Evolutionary conservation across 2,888 invertebrate genomes (phyloP).

Genomic region (Aphodius granarius): DNA sequence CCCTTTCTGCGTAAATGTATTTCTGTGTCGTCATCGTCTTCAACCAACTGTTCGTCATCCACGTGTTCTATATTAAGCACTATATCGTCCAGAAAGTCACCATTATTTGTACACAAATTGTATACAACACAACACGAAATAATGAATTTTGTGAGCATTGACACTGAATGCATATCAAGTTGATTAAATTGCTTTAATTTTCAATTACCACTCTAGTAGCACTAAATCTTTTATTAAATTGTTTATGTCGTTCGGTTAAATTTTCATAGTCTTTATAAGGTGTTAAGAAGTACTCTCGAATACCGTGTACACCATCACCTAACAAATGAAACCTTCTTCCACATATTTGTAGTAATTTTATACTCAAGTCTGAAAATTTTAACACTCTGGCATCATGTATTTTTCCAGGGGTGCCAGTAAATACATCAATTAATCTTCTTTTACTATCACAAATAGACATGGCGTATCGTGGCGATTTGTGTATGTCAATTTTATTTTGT

Average conservation of each 20-base stretch:
- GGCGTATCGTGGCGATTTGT: slow-evolving; percentile 42
- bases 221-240: slow-evolving; percentile 39
- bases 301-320: slow-evolving; percentile 40
- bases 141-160: slow-evolving; percentile 35
- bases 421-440: no score
- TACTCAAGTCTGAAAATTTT: slow-evolving; percentile 33
- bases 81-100: slow-evolving; percentile 29
- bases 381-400: slow-evolving; percentile 41
- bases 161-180: slow-evolving; percentile 26
- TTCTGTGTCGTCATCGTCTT: background rate
- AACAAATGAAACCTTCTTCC: slow-evolving; percentile 35
- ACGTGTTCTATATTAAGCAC: background rate
- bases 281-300: slow-evolving; percentile 35
- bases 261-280: slow-evolving; percentile 41
- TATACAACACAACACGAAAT: slow-evolving; percentile 39
- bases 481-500: slow-evolving; percentile 43
- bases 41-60: background rate
- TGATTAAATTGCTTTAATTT: slow-evolving; percentile 37
- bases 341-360: slow-evolving; percentile 30
- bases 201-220: slow-evolving; percentile 41
- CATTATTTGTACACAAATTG: slow-evolving; percentile 36
- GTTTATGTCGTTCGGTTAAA: slow-evolving; percentile 34
- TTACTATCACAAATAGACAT: no score
- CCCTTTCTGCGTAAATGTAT: background rate
- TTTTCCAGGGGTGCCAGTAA: no score